These are phyloP conservation scores for Haemorhous mexicanus DNA, from an alignment of 2,113 vertebrate genomes.

Conservation along the genomic window DNA sequence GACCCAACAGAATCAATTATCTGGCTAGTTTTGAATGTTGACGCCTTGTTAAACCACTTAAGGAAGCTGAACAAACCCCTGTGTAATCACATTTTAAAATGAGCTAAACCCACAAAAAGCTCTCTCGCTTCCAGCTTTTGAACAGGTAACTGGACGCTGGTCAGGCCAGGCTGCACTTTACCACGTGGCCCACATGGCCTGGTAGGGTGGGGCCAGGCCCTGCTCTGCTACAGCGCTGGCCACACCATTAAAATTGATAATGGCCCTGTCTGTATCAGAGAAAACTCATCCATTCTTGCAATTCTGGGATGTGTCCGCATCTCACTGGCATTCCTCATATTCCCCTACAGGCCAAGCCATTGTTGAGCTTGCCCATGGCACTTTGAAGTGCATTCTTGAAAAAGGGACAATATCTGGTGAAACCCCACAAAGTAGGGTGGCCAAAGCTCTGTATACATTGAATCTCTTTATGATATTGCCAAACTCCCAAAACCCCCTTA, in stretches of 20 bases:
- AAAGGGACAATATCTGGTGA: neutral
- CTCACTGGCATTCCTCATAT: neutral
- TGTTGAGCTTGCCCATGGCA: neutral
- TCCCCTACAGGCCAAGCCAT: neutral
- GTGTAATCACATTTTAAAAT: neutral
- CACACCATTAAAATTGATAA: neutral
- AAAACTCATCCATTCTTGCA: neutral
- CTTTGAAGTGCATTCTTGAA: neutral
- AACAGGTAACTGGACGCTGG: neutral
- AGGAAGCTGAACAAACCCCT: neutral
- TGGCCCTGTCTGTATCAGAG: neutral
- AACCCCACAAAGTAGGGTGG: neutral
- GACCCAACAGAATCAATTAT: neutral
- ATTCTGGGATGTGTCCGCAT: neutral
- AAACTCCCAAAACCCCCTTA: neutral
- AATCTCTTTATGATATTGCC: neutral
- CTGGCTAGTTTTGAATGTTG: neutral
- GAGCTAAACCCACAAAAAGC: neutral
- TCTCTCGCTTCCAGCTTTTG: neutral
- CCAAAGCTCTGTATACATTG: neutral
- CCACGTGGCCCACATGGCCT: neutral
- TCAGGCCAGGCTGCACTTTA: neutral
- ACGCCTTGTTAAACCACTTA: neutral
- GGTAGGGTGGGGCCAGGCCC: neutral
- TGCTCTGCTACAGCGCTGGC: neutral